phyloP scores from a whole-genome alignment of 2,797 vertebrate genomes.

The Chrysolophus pictus region DNA sequence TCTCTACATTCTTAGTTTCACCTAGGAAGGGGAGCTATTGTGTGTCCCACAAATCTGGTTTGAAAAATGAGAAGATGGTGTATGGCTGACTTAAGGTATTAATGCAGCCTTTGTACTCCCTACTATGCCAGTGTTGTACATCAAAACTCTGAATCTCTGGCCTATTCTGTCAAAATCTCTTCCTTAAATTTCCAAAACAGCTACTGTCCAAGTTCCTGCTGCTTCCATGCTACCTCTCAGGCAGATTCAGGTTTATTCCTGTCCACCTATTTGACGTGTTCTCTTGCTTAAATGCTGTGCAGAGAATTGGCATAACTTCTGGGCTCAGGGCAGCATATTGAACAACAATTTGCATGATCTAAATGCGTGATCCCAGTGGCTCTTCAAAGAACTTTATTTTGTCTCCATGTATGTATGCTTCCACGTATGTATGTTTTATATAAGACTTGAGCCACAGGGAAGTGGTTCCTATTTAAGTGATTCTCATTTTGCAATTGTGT shows the following conservation, averaged over 20 bases:
- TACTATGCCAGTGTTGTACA: background rate
- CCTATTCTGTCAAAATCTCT: background rate
- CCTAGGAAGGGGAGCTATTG: background rate
- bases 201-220: background rate
- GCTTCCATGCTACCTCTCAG: background rate
- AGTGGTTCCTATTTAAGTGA: background rate
- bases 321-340: background rate
- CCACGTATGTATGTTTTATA: background rate
- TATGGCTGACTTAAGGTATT: background rate
- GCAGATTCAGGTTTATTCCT: background rate
- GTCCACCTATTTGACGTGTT: background rate
- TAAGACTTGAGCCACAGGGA: background rate
- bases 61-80: background rate
- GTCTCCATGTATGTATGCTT: rapidly evolving
- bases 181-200: background rate
- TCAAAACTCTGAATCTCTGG: background rate
- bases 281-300: background rate
- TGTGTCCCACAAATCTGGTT: background rate
- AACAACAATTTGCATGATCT: background rate
- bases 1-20: background rate
- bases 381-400: background rate
- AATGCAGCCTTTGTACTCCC: background rate
- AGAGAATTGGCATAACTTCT: background rate
- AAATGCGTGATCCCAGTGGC: background rate
- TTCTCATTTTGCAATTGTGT: background rate